Conservation (phyloP, 2,888 invertebrate genomes). For the Saturnia japonica region DNA sequence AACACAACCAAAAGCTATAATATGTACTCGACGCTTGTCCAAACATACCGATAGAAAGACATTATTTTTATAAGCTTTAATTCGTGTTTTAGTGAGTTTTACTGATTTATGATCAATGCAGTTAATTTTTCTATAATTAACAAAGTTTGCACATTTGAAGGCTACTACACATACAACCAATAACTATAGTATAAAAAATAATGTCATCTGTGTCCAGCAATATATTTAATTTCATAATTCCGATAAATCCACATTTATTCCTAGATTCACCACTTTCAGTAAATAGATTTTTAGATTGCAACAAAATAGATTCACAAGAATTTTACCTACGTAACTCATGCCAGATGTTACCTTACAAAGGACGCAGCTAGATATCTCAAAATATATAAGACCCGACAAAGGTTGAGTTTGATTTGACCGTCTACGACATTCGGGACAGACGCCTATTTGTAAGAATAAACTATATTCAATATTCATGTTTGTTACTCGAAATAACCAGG, state of each 20-base stretch:
- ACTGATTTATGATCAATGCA: background rate
- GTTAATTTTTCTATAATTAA: background rate
- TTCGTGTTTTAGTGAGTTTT: background rate
- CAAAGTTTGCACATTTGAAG: background rate
- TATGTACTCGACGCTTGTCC: background rate
- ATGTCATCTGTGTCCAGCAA: background rate
- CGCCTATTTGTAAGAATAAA: background rate
- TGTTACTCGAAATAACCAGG: background rate
- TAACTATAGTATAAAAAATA: background rate
- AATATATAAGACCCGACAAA: slow-evolving; percentile 6
- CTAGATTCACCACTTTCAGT: background rate
- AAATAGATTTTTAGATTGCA: background rate
- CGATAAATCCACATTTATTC: background rate
- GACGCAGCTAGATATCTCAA: slow-evolving; percentile 2
- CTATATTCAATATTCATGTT: background rate
- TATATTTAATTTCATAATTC: background rate
- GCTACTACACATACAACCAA: background rate
- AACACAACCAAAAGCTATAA: background rate
- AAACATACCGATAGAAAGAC: background rate
- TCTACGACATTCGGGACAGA: slow-evolving; percentile 7
- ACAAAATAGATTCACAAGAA: slow-evolving; percentile 17
- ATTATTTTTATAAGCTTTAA: background rate
- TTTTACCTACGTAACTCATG: slow-evolving; percentile 17
- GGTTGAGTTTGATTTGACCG: background rate
- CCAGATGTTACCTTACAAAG: slow-evolving; percentile 22